phyloP scores from a whole-genome alignment of 2,888 invertebrate genomes.

The Volucella inanis region DNA sequence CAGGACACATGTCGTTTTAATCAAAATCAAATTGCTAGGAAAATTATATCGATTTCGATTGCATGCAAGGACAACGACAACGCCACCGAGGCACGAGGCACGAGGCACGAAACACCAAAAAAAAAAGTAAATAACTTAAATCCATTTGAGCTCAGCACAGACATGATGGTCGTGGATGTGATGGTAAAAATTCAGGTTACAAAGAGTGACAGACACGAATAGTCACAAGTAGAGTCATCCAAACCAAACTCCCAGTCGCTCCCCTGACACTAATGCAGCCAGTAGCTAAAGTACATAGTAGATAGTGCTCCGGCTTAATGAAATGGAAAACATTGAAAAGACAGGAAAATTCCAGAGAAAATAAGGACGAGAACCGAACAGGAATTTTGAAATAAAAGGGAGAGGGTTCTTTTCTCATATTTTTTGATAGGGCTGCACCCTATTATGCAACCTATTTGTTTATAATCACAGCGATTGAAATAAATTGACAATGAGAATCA shows the following conservation, averaged over 20 bases:
- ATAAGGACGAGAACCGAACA: constrained; percentile 28
- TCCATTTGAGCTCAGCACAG: constrained; percentile 38
- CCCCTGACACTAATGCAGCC: constrained; percentile 9
- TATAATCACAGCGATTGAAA: constrained; percentile 71
- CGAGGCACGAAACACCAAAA: constrained; percentile 17
- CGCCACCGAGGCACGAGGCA: neutral
- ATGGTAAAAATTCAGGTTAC: constrained; percentile 20
- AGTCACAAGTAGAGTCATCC: constrained; percentile 35
- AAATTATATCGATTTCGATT: constrained; percentile 62
- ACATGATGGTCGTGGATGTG: neutral
- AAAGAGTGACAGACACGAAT: constrained; percentile 64
- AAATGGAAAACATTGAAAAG: constrained; percentile 70
- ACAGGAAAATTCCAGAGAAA: constrained; percentile 61
- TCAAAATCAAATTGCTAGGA: constrained; percentile 61
- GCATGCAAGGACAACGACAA: constrained; percentile 48
- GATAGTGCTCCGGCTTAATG: constrained; percentile 42
- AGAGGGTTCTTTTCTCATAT: neutral
- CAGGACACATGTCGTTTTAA: constrained; percentile 63
- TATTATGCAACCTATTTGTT: constrained; percentile 52
- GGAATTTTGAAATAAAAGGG: too few relatives aligned
- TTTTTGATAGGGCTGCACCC: constrained; percentile 13
- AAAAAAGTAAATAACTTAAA: constrained; percentile 22
- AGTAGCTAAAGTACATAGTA: too few relatives aligned
- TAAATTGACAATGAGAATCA: constrained; percentile 62
- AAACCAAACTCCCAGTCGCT: neutral